phyloP scores from a whole-genome alignment of 2,113 vertebrate species.

The Ivindomyrus marchei region DNA sequence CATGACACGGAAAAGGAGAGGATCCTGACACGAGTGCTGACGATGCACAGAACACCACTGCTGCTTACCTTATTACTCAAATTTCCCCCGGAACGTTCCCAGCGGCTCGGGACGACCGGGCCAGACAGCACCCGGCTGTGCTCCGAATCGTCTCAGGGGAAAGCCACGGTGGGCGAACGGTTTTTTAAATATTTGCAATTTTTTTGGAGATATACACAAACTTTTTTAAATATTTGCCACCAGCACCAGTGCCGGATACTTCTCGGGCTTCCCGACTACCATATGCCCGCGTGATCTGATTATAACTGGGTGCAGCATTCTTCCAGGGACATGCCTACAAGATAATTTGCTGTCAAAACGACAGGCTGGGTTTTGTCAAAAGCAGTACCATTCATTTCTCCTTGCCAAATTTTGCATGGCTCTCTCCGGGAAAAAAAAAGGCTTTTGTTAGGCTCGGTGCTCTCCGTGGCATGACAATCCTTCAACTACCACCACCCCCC shows the following conservation, averaged over 20 bases:
- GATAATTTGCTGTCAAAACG: constrained; percentile 19
- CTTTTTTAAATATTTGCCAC: background rate
- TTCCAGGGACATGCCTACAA: constrained; percentile 13
- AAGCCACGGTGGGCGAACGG: background rate
- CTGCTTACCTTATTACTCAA: background rate
- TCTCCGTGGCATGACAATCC: constrained; percentile 2
- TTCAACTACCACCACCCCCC: background rate
- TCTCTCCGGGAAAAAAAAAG: background rate
- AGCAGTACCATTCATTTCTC: constrained; percentile 10
- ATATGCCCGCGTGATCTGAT: constrained; percentile 8
- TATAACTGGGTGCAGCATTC: constrained; percentile 10
- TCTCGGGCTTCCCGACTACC: background rate
- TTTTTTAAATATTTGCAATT: constrained; percentile 7
- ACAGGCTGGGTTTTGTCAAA: constrained; percentile 18
- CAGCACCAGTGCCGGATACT: background rate
- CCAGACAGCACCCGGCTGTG: background rate
- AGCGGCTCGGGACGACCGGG: background rate
- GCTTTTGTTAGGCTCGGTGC: constrained; percentile 8
- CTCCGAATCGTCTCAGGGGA: background rate
- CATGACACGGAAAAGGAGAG: background rate
- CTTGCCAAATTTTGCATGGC: constrained; percentile 11
- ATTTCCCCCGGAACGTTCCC: background rate
- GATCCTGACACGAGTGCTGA: background rate
- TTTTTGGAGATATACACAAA: background rate
- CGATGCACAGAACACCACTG: background rate